Evolutionary conservation across 2,888 invertebrate species (phyloP).

Genomic region (Aporophyla lueneburgensis): DNA sequence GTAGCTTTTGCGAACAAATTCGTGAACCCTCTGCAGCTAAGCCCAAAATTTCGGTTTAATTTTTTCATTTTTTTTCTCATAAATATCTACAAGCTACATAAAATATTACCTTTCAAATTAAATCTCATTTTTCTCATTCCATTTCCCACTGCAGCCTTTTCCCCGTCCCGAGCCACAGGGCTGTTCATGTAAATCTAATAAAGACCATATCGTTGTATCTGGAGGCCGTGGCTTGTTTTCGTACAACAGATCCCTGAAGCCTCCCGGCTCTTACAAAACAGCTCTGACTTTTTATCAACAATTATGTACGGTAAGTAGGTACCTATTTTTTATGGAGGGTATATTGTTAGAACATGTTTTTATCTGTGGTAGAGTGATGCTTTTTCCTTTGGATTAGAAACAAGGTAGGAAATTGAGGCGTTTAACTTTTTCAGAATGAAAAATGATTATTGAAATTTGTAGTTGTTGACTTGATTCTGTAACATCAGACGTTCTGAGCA

Average conservation of each 20-base stretch:
- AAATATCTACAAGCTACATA: neutral
- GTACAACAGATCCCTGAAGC: slow-evolving; percentile 48
- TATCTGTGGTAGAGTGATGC: slow-evolving; percentile 10
- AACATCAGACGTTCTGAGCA: too few species aligned
- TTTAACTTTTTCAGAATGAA: neutral
- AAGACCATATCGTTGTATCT: slow-evolving; percentile 70
- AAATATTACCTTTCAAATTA: neutral
- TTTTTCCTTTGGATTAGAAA: neutral
- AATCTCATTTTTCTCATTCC: slow-evolving; percentile 14
- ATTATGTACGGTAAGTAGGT: slow-evolving; percentile 23
- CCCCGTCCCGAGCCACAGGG: slow-evolving; percentile 54
- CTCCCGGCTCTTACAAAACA: slow-evolving; percentile 28
- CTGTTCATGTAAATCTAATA: slow-evolving; percentile 77
- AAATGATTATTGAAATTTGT: neutral
- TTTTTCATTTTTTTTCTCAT: too few species aligned
- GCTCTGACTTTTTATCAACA: slow-evolving; percentile 46
- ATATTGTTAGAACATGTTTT: slow-evolving; percentile 6
- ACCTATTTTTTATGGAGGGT: slow-evolving; percentile 1
- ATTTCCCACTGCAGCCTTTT: slow-evolving; percentile 1
- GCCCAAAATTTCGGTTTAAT: neutral
- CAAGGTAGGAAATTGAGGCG: neutral
- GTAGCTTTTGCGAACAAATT: too few species aligned
- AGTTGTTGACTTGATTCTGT: too few species aligned
- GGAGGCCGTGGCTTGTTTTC: slow-evolving; percentile 63
- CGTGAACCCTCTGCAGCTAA: too few species aligned